Evolutionary conservation across 1,140 invertebrate species (phyloP), one percentile per base, ranked within the genome.

Genomic region (Heliconius himera): DNA sequence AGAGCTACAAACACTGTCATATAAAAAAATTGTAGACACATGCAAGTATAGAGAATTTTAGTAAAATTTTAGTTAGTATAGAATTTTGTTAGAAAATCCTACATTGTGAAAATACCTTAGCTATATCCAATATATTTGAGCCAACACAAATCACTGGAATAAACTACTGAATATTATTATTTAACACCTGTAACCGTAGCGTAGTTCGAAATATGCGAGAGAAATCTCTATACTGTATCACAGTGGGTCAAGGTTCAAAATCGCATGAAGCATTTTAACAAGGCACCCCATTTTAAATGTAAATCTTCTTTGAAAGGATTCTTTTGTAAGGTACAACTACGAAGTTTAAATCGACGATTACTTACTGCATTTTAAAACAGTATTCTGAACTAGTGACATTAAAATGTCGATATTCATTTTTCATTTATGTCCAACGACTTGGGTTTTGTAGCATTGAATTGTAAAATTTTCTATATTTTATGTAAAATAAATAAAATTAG

Each of bases 121-220:
- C 51, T 73, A 74, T 49, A 72, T 75, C 74, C 78, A 79, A 79
- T 79, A 79, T 74, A 73, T 79, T 79, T 60, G 49, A 79, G 79
- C 73, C 79, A 76, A 76, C 74, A 71, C 79, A 80, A 80, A 80
- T 80, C 79, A 80, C 74, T 76, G 29, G 79, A 80, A 80, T 80
- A 80, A 80, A 80, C 74, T 80, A 80, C 79, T 76, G 79, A 80
- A 80, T 80, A 77, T 80, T 80, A 75, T 80, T 80, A 80, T 80
- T 80, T 80, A 80, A 76, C 79, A 80, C 79, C 79, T 80, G 74
- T 76, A 76, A 71, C 76, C 74, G 73, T 76, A n/a, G 66, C 71
- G 73, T 76, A 80, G 78, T 80, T 74, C 77, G 77, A 49, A 66
- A 74, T 66, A 66, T 66, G 60, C 60, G 60, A 29, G 13, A 84